Base-by-base conservation (phyloP, 2,888 invertebrate genomes). In the Eupeodes luniger region DNA sequence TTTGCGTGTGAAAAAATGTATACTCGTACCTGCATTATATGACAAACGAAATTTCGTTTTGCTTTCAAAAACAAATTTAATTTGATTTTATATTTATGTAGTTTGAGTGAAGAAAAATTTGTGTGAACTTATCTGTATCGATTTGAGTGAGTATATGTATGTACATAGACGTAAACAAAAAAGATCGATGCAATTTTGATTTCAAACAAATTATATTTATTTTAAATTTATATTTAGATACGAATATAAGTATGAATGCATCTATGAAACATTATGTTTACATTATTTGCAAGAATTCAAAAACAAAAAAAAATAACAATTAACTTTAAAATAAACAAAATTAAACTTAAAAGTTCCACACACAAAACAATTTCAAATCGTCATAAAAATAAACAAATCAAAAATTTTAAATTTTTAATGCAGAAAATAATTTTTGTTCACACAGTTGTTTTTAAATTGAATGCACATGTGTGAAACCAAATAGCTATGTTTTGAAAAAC, bases 381-480 rank as follows among this genome's bases (percentile, higher is more conserved):
- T n/a, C 61, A 61, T 16, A 36, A 16, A 61, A 61, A 61, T 40
- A 61, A 61, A 36, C 61, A 61, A 61, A 61, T 40, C 11, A 61
- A 36, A 51, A n/a, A 16, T n/a, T 1, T n/a, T 7, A 2, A 1
- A 14, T n/a, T 61, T 16, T 61, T 4, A 5, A 4, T 14, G 16
- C 4, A 5, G 12, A 5, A 6, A 55, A 0, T 11, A 11, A 5
- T 27, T 57, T 27, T 57, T 34, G 57, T 27, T 27, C 27, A 27
- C 27, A 27, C 2, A 3, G 27, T 27, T 27, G 27, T 27, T 27
- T 27, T 57, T 57, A 14, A 61, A 9, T 36, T 16, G 16, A 61
- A 61, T 61, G 61, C 61, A 61, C 61, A 61, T 61, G 61, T 61
- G 61, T 61, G 61, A 61, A 61, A 61, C 36, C 36, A 61, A 61